Base-by-base conservation (phyloP, 2,888 invertebrate genomes). In the Scrobipalpa costella region DNA sequence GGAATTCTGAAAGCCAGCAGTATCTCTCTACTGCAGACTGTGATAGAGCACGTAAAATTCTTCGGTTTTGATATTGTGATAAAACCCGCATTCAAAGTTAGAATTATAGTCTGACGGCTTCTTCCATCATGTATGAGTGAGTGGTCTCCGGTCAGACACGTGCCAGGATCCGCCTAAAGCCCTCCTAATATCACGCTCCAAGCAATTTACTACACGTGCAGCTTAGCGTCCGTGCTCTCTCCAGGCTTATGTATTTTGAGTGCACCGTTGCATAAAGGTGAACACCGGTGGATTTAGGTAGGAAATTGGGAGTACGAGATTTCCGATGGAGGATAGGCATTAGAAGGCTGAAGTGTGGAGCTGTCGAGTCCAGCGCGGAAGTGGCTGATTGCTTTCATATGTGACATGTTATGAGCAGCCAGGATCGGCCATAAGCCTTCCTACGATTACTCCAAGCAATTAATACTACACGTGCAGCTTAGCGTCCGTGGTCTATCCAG, bases 221-320 rank as follows among this genome's bases (percentile, higher is more conserved):
- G 49, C 60, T 60, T 60, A 60, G 33, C 17, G 59, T 40, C 21
- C 59, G 44, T 47, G 27, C 47, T 44, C 40, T 27, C n/a, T 11
- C 19, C n/a, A 7, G 34, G 47, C 33, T 59, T 27, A 59, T 59
- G 59, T 27, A 59, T 59, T 44, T 59, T 40, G 44, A 59, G 60
- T 21, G 21, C 47, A 21, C 60, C 15, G 27, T 44, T 49, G 47
- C 60, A 60, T 60, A 15, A 49, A 60, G 60, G 60, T 27, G 27
- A 5, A n/a, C n/a, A n/a, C n/a, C n/a, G n/a, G n/a, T n/a, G n/a
- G n/a, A n/a, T n/a, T n/a, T 33, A 60, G 49, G 60, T 49, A 49
- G 60, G 49, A 34, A 49, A 60, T 49, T 34, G 60, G 49, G 55
- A 58, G 40, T 38, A 19, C 33, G 21, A 60, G 59, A 60, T 49